Evolutionary conservation across 2,113 vertebrate genomes (phyloP).

Genomic region (Blennius ocellaris): DNA sequence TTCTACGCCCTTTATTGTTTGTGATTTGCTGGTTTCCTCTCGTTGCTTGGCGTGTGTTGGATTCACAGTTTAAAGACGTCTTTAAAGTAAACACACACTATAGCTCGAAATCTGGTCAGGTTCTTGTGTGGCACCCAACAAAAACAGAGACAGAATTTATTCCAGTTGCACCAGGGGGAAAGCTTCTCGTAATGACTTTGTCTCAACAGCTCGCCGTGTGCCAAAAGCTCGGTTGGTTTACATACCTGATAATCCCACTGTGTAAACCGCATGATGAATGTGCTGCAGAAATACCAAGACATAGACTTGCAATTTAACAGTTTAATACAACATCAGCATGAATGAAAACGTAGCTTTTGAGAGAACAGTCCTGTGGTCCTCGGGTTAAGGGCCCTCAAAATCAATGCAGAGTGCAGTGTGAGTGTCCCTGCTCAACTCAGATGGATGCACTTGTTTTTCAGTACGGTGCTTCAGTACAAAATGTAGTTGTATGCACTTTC

Average conservation of each 20-base stretch:
- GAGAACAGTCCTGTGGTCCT: not conserved
- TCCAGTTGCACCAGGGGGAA: slow-evolving; percentile 36
- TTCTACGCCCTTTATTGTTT: not conserved
- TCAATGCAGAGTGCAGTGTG: too few species aligned
- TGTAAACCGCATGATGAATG: slow-evolving; percentile 6
- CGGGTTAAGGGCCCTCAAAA: too few species aligned
- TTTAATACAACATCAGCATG: too few species aligned
- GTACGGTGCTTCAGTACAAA: too few species aligned
- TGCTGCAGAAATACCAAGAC: slow-evolving; percentile 8
- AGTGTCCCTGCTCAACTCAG: too few species aligned
- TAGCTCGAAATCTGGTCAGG: slow-evolving; percentile 1
- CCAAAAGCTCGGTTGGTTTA: slow-evolving; percentile 4
- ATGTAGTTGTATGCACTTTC: too few species aligned
- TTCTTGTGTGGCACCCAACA: slow-evolving; percentile 27
- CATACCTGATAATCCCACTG: slow-evolving; percentile 30
- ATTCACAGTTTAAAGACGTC: not conserved
- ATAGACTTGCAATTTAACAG: too few species aligned
- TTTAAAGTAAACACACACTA: slow-evolving; percentile 37
- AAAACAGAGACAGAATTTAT: slow-evolving; percentile 35
- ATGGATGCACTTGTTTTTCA: too few species aligned
- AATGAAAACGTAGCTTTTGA: too few species aligned
- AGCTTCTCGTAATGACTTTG: slow-evolving; percentile 39
- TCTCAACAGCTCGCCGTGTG: slow-evolving; percentile 29
- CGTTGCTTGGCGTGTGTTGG: slow-evolving; percentile 14
- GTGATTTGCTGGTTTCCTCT: slow-evolving; percentile 12